Evolutionary conservation across 2,888 invertebrate genomes (phyloP).

Genomic region (Drosophila lutescens): DNA sequence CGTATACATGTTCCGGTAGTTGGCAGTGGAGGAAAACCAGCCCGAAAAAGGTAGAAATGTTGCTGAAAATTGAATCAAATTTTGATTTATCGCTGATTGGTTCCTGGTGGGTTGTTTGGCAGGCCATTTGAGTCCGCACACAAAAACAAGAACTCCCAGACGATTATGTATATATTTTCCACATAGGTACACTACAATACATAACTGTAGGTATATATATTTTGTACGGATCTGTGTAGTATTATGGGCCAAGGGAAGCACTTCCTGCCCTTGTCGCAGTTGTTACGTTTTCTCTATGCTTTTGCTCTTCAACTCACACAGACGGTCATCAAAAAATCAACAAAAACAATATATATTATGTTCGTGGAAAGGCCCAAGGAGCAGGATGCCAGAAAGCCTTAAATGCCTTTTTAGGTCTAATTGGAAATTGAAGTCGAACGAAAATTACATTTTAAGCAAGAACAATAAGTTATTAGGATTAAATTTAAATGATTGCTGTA

Average conservation of each 20-base stretch:
- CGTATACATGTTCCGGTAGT: constrained; percentile 22
- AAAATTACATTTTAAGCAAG: not conserved
- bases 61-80: constrained; percentile 41
- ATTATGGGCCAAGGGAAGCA: constrained; percentile 35
- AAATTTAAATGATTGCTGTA: too few relatives aligned
- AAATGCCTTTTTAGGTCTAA: constrained; percentile 9
- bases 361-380: constrained; percentile 14
- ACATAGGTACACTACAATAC: constrained; percentile 20
- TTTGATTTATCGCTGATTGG: constrained; percentile 40
- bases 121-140: constrained; percentile 5
- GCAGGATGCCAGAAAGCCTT: constrained; percentile 22
- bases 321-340: constrained; percentile 35
- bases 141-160: constrained; percentile 29
- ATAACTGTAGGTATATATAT: constrained; percentile 4
- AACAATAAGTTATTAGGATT: too few relatives aligned
- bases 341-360: constrained; percentile 44
- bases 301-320: constrained; percentile 1
- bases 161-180: constrained; percentile 16
- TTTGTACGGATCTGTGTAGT: constrained; percentile 24
- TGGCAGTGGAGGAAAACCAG: constrained; percentile 6
- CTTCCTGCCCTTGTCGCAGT: constrained; percentile 34
- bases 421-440: constrained; percentile 3
- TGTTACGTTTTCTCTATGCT: constrained; percentile 41
- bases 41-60: constrained; percentile 34
- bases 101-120: constrained; percentile 24